Conservation (phyloP, 1,140 invertebrate species). For the Tetramorium alpestre region DNA sequence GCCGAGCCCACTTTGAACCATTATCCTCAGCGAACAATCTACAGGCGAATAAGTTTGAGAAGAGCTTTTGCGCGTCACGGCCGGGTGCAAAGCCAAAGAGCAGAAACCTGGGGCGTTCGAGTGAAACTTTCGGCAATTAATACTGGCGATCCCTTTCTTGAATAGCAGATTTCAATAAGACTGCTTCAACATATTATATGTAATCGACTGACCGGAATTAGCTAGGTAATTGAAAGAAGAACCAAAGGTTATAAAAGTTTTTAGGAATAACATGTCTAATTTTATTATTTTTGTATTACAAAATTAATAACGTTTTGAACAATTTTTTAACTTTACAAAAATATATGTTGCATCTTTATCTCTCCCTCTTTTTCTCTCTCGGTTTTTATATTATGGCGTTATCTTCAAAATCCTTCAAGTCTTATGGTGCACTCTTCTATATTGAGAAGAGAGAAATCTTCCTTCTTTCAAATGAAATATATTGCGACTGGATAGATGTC, state of each 20-base stretch:
- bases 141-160: conserved; percentile 11
- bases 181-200: conserved; percentile 11
- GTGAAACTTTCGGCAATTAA: conserved; percentile 57
- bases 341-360: neutral
- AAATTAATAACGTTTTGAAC: neutral
- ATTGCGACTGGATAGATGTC: conserved; percentile 21
- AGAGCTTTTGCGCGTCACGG: conserved; percentile 53
- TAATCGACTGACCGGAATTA: neutral
- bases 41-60: conserved; percentile 50
- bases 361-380: neutral
- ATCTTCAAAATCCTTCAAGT: neutral
- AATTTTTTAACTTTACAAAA: neutral
- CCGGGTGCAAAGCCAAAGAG: conserved; percentile 56
- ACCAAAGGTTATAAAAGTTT: neutral
- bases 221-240: neutral
- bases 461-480: conserved; percentile 11
- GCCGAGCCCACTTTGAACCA: conserved; percentile 38
- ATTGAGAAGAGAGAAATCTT: conserved; percentile 16
- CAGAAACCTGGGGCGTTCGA: conserved; percentile 42
- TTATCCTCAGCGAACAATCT: conserved; percentile 57
- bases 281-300: neutral
- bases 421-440: neutral
- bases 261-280: neutral
- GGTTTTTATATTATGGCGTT: neutral
- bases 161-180: conserved; percentile 45